Conservation (phyloP, 2,888 invertebrate genomes). For the Atrina japonica region DNA sequence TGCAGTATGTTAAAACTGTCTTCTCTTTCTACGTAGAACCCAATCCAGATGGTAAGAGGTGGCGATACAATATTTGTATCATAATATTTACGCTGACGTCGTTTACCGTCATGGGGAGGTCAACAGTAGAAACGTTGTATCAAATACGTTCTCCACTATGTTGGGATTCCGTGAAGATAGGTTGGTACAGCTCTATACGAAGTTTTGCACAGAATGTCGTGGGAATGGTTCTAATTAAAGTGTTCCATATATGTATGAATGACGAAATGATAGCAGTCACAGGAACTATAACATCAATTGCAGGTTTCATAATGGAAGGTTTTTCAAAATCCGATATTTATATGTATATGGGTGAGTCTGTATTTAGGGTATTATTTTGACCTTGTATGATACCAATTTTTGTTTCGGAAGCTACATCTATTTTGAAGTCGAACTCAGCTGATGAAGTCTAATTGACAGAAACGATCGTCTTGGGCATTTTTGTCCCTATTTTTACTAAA, state of each 20-base stretch:
- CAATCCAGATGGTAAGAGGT: conserved; percentile 21
- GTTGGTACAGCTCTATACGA: conserved; percentile 40
- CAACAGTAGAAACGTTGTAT: conserved; percentile 52
- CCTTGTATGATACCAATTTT: too few relatives aligned
- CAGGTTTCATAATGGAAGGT: conserved; percentile 49
- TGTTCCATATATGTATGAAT: conserved; percentile 47
- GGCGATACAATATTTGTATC: conserved; percentile 47
- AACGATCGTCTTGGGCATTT: too few relatives aligned
- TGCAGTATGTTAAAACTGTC: conserved; percentile 1
- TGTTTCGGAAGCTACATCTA: too few relatives aligned
- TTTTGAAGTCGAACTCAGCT: too few relatives aligned
- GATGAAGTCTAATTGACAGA: too few relatives aligned
- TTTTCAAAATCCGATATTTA: conserved; percentile 46
- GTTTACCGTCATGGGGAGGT: conserved; percentile 18
- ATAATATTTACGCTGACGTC: conserved; percentile 38
- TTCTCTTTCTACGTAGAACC: conserved; percentile 34
- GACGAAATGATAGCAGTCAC: conserved; percentile 51
- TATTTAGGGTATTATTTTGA: too few relatives aligned
- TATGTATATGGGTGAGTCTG: conserved; percentile 46
- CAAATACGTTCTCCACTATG: conserved; percentile 60
- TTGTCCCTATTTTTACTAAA: too few relatives aligned
- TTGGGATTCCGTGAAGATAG: conserved; percentile 57
- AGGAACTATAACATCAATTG: conserved; percentile 31
- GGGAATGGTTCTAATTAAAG: conserved; percentile 44
- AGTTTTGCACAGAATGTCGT: conserved; percentile 27